Percentiles rank a stretch among this genome's conserved stretches.
These are phyloP conservation scores for Cephus sareptanus DNA, from an alignment of 2,888 invertebrate species.

Conservation along the genomic window DNA sequence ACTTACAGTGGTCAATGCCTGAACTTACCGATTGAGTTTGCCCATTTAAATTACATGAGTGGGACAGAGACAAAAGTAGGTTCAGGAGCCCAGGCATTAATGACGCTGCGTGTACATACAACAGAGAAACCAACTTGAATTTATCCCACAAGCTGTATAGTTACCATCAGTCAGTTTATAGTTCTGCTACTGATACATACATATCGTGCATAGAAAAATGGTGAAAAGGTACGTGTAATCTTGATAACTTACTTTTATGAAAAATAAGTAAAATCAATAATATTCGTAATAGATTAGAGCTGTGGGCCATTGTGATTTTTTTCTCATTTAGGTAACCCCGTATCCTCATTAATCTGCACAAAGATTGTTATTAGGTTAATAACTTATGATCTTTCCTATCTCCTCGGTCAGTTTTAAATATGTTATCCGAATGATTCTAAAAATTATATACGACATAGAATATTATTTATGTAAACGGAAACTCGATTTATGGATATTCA, in stretches of 20 bases:
- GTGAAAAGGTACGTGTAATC: no score
- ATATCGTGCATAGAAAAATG: no score
- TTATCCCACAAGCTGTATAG: no score
- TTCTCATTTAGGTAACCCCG: neutral
- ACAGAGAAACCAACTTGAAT: no score
- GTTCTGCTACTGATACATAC: no score
- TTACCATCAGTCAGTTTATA: no score
- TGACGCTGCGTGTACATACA: no score
- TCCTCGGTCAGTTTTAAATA: neutral
- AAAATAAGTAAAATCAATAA: conserved; percentile 37
- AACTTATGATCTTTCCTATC: neutral
- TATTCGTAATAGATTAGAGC: conserved; percentile 26
- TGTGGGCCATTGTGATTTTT: neutral
- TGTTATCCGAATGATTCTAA: neutral
- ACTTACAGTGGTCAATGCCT: no score
- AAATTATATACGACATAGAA: neutral
- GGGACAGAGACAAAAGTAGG: no score
- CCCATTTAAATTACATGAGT: no score
- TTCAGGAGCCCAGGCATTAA: no score
- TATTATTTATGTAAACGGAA: neutral
- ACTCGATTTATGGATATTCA: neutral
- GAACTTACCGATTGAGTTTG: no score
- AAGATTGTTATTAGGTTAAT: neutral
- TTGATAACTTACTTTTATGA: conserved; percentile 36
- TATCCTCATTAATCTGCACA: neutral